A percentile compares a stretch with the other conserved stretches of the same genome.
phyloP scores from a whole-genome alignment of 2,888 invertebrate genomes.

The Athrips mouffetella region DNA sequence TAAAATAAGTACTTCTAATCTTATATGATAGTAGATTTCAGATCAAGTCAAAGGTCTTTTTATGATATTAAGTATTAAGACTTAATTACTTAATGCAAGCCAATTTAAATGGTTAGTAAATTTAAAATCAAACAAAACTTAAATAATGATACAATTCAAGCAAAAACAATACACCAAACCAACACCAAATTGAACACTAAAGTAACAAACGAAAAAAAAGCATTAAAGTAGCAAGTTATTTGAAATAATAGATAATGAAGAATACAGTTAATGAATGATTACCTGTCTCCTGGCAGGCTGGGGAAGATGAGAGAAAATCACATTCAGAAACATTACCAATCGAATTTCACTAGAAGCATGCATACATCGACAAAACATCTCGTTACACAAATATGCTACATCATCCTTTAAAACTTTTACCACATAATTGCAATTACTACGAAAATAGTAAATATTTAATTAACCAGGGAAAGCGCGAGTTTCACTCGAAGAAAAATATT shows the following conservation, averaged over 20 bases:
- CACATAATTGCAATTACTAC: constrained; percentile 63
- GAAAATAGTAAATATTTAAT: constrained; percentile 64
- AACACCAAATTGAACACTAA: constrained; percentile 19
- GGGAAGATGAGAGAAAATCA: constrained; percentile 76
- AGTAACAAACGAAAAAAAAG: constrained; percentile 19
- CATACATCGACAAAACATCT: constrained; percentile 37
- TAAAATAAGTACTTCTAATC: no score
- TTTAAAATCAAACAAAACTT: not conserved
- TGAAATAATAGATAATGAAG: constrained; percentile 24
- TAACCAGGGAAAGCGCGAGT: constrained; percentile 70
- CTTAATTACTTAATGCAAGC: no score
- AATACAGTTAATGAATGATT: constrained; percentile 41
- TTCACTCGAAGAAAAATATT: constrained; percentile 58
- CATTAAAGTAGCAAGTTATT: constrained; percentile 18
- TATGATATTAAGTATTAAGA: no score
- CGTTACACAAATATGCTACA: constrained; percentile 43
- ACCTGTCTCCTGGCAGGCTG: constrained; percentile 80
- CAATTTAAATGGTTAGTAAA: not conserved
- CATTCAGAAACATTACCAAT: constrained; percentile 76
- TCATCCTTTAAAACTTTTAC: constrained; percentile 44
- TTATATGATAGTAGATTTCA: no score
- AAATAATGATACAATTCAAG: constrained; percentile 13
- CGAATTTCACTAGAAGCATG: constrained; percentile 67
- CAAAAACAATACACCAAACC: constrained; percentile 21
- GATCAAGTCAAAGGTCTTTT: no score